These are phyloP conservation scores for Griposia aprilina DNA, from an alignment of 2,888 invertebrate species.

Conservation along the genomic window DNA sequence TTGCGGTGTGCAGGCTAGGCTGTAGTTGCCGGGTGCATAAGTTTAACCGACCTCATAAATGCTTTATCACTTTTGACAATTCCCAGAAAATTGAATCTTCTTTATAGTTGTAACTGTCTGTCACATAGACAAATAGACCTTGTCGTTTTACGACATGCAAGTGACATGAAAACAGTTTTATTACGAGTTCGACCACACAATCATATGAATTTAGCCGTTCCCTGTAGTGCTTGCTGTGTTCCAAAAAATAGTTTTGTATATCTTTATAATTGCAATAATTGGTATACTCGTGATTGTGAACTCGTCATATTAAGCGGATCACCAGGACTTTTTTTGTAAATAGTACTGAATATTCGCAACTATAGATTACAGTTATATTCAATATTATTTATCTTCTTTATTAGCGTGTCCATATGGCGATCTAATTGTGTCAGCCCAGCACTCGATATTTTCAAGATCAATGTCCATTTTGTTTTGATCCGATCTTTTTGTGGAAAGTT, in stretches of 20 bases:
- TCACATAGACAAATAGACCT: no score
- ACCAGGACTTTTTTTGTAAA: background rate
- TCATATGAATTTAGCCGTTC: background rate
- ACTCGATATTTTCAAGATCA: background rate
- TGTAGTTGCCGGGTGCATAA: background rate
- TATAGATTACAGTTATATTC: background rate
- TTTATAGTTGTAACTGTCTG: no score
- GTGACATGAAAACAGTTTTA: background rate
- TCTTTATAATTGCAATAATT: background rate
- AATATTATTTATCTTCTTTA: background rate
- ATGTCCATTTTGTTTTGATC: background rate
- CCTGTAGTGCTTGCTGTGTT: background rate
- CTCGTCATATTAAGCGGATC: no score
- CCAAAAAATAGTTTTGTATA: background rate
- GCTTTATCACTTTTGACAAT: background rate
- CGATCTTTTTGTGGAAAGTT: background rate
- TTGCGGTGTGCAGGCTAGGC: background rate
- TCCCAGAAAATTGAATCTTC: background rate
- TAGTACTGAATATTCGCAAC: background rate
- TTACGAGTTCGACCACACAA: background rate
- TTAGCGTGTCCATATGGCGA: background rate
- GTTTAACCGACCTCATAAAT: background rate
- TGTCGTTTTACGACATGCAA: background rate
- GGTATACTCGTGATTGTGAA: no score
- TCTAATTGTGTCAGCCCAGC: conserved; percentile 1